Conservation (phyloP, 2,888 invertebrate genomes). For the Busseola fusca region DNA sequence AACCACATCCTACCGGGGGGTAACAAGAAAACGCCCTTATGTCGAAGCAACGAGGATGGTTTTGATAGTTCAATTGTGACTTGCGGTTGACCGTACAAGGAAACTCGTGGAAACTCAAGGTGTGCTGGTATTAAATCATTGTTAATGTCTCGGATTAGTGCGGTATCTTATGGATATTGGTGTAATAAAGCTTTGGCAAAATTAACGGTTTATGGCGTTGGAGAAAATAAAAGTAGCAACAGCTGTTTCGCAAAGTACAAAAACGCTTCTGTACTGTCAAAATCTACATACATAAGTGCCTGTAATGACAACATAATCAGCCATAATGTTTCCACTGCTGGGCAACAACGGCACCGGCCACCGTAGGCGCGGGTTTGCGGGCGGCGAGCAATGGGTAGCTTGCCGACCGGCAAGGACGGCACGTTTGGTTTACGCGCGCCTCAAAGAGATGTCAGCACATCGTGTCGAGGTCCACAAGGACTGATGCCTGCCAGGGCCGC, state of each 20-base stretch:
- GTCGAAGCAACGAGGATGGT: neutral
- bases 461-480: no score
- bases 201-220: slow-evolving; percentile 15
- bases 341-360: no score
- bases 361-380: no score
- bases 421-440: no score
- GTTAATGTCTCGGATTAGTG: slow-evolving; percentile 63
- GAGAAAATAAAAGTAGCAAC: neutral
- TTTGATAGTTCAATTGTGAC: neutral
- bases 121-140: slow-evolving; percentile 63
- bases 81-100: slow-evolving; percentile 39
- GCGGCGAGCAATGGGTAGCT: no score
- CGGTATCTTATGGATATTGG: slow-evolving; percentile 50
- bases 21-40: neutral
- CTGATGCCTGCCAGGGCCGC: no score
- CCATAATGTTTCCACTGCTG: no score
- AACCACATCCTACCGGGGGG: neutral
- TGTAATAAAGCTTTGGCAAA: slow-evolving; percentile 22
- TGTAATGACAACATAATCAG: neutral
- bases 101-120: slow-evolving; percentile 40
- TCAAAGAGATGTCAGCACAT: no score
- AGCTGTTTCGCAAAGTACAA: neutral
- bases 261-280: neutral
- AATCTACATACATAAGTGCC: neutral
- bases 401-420: no score